Conservation (phyloP, 2,113 vertebrate species). For the Gymnogyps californianus region DNA sequence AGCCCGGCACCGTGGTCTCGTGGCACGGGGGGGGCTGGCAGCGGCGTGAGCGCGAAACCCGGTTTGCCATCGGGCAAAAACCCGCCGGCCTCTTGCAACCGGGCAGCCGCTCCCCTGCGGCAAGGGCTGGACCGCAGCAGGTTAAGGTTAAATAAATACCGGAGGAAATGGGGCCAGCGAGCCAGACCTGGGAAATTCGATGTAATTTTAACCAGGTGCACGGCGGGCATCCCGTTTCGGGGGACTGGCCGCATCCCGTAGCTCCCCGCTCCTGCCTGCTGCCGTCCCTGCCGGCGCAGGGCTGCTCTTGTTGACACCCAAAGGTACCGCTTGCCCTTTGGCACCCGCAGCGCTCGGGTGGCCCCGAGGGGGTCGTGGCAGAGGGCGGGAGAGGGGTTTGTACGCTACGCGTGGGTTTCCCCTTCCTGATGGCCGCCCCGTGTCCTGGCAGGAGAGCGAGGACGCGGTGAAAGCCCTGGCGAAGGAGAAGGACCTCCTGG, state of each 20-base stretch:
- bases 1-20: rapidly evolving
- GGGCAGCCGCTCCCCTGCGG: background rate
- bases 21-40: background rate
- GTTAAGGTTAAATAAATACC: background rate
- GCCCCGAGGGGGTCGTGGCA: background rate
- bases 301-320: background rate
- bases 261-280: background rate
- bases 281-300: background rate
- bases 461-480: slow-evolving; percentile 93
- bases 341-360: background rate
- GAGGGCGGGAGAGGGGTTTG: background rate
- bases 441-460: slow-evolving; percentile 86
- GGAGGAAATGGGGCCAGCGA: background rate
- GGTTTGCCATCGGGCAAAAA: rapidly evolving
- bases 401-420: rapidly evolving
- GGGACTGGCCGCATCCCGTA: rapidly evolving
- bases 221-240: rapidly evolving
- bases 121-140: background rate
- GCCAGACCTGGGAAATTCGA: background rate
- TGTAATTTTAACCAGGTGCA: background rate
- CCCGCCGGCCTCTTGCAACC: background rate
- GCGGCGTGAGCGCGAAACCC: rapidly evolving
- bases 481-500: slow-evolving; percentile 94
- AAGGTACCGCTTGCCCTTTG: background rate
- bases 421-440: background rate